Evolutionary conservation across 2,113 vertebrate genomes (phyloP).

Genomic region (Microcebus lehilahytsara): DNA sequence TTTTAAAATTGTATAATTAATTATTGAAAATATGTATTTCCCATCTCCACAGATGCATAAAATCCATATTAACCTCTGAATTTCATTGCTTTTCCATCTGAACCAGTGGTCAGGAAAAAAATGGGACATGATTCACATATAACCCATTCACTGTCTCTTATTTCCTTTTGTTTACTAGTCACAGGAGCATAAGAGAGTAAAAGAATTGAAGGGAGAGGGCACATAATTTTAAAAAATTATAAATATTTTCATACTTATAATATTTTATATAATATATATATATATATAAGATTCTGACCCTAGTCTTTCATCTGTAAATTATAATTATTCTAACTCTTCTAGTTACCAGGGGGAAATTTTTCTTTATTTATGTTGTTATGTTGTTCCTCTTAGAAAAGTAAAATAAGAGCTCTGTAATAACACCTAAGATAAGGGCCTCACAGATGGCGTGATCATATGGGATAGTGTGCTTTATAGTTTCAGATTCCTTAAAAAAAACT

Average conservation of each 20-base stretch:
- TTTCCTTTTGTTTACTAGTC: neutral
- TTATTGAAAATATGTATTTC: neutral
- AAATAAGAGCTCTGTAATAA: slow-evolving; percentile 14
- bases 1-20: slow-evolving; percentile 29
- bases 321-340: neutral
- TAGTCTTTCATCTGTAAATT: neutral
- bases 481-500: neutral
- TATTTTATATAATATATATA: no score
- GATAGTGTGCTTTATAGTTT: neutral
- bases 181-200: neutral
- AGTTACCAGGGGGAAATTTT: neutral
- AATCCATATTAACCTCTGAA: neutral
- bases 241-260: no score
- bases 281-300: neutral
- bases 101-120: neutral
- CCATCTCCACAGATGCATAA: neutral
- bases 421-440: neutral
- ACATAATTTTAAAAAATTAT: neutral
- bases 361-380: neutral
- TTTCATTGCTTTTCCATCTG: neutral
- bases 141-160: neutral
- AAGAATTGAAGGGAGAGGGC: neutral
- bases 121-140: neutral
- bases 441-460: neutral
- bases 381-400: slow-evolving; percentile 3